phyloP scores from a whole-genome alignment of 2,888 invertebrate genomes.

The Teinopalpus imperialis region DNA sequence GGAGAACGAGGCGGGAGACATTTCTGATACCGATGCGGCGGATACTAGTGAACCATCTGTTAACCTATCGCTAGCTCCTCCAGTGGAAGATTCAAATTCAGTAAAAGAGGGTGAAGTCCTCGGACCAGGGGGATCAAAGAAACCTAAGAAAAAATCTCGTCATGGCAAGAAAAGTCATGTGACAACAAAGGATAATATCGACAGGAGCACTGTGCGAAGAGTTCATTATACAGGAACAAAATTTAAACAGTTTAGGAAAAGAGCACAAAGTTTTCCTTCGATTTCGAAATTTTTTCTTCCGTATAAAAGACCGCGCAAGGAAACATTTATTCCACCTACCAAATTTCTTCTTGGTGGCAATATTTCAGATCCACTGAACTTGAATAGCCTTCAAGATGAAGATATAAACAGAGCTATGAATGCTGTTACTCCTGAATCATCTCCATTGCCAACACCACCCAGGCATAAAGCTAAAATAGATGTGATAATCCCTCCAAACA shows the following conservation, averaged over 20 bases:
- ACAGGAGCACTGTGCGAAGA: slow-evolving; percentile 63
- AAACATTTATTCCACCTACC: slow-evolving; percentile 92
- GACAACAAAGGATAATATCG: slow-evolving; percentile 62
- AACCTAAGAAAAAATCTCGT: slow-evolving; percentile 71
- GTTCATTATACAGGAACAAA: slow-evolving; percentile 68
- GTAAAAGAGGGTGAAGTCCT: slow-evolving; percentile 60
- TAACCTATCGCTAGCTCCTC: slow-evolving; percentile 44
- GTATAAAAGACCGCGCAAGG: slow-evolving; percentile 87
- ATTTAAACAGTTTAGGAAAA: slow-evolving; percentile 82
- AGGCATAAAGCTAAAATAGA: slow-evolving; percentile 91
- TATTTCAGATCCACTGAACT: slow-evolving; percentile 96
- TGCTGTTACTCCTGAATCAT: slow-evolving; percentile 95
- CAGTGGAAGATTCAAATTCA: slow-evolving; percentile 48
- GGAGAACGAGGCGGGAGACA: slow-evolving; percentile 56
- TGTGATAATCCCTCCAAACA: slow-evolving; percentile 95
- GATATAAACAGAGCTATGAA: slow-evolving; percentile 90
- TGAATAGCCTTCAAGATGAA: slow-evolving; percentile 94
- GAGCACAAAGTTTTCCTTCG: slow-evolving; percentile 85
- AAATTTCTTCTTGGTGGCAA: slow-evolving; percentile 97
- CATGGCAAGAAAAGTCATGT: slow-evolving; percentile 69
- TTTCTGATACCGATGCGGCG: slow-evolving; percentile 54
- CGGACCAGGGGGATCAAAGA: slow-evolving; percentile 52
- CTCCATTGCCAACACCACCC: slow-evolving; percentile 93
- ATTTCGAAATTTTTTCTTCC: slow-evolving; percentile 88
- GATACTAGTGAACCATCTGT: slow-evolving; percentile 52